Conservation (phyloP, 2,113 vertebrate species). For the Malurus cyaneus region DNA sequence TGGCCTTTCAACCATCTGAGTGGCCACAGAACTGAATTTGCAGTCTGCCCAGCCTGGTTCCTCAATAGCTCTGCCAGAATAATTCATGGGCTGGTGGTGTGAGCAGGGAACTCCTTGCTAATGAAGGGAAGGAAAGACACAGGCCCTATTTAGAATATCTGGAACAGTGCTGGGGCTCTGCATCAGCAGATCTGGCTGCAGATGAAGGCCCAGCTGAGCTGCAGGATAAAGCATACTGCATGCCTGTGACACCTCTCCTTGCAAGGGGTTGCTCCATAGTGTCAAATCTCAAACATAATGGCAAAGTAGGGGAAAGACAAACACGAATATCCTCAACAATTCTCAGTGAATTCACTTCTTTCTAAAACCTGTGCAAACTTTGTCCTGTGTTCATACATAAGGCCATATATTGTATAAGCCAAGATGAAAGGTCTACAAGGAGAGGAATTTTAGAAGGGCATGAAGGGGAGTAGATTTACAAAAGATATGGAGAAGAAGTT, state of each 20-base stretch:
- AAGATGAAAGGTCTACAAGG: neutral
- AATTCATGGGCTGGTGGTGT: neutral
- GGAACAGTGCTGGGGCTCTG: neutral
- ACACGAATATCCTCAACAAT: neutral
- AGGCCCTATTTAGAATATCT: neutral
- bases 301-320: neutral
- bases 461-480: neutral
- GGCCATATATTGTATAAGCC: neutral
- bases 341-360: neutral
- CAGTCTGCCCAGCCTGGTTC: accelerated
- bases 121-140: neutral
- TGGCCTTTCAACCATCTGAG: neutral
- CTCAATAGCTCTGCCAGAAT: neutral
- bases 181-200: neutral
- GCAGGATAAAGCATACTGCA: neutral
- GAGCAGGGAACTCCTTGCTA: neutral
- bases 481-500: neutral
- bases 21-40: neutral
- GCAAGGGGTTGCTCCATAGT: accelerated
- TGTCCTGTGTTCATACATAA: neutral
- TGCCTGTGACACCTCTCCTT: neutral
- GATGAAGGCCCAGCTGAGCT: neutral
- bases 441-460: neutral
- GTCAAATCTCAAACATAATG: neutral
- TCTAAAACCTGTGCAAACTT: neutral